Percentiles rank a stretch among this genome's conserved stretches.
Conservation (phyloP, 2,113 vertebrate species). For the Saguinus imperator region DNA sequence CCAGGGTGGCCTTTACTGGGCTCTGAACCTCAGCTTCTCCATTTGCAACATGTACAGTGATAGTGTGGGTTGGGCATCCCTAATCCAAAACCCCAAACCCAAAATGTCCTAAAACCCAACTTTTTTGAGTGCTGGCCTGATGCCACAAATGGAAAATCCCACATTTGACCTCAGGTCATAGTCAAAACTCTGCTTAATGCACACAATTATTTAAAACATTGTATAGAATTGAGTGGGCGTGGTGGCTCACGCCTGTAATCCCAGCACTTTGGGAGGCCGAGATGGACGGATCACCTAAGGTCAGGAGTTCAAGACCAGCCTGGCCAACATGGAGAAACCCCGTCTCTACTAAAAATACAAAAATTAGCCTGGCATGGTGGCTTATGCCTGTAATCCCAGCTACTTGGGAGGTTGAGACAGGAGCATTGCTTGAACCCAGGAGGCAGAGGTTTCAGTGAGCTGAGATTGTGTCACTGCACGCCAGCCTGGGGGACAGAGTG, state of each 20-base stretch:
- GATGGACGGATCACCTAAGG: not conserved
- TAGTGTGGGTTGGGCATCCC: not conserved
- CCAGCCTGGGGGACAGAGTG: too few relatives aligned
- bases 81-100: not conserved
- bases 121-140: not conserved
- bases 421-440: too few relatives aligned
- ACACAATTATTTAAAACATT: not conserved
- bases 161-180: not conserved
- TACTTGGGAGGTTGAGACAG: too few relatives aligned
- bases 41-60: too few relatives aligned
- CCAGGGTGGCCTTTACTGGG: accelerated
- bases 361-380: not conserved
- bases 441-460: too few relatives aligned
- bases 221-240: too few relatives aligned
- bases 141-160: not conserved
- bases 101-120: not conserved
- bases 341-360: not conserved
- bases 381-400: too few relatives aligned
- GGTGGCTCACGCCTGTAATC: not conserved
- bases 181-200: not conserved
- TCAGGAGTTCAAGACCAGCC: not conserved
- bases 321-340: not conserved
- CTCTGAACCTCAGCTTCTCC: not conserved
- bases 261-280: not conserved
- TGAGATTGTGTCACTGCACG: too few relatives aligned